These are phyloP conservation scores for Ips typographus DNA, from an alignment of 1,140 invertebrate species.

Conservation along the genomic window DNA sequence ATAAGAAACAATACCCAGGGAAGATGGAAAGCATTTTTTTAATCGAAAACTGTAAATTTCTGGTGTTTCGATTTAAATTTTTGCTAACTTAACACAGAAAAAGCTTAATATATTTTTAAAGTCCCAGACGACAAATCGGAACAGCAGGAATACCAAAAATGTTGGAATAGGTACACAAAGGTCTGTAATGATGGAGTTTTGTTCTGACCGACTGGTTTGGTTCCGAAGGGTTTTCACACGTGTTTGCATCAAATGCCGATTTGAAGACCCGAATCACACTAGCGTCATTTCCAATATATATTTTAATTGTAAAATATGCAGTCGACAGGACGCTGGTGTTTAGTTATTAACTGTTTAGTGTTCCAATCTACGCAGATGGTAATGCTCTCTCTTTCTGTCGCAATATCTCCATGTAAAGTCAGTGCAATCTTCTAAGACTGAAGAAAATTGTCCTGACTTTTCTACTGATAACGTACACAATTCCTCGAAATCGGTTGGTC, in stretches of 20 bases:
- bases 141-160: neutral
- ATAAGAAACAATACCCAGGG: neutral
- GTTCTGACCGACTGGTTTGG: slow-evolving; percentile 24
- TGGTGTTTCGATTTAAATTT: slow-evolving; percentile 2
- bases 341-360: too few relatives aligned
- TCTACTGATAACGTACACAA: neutral
- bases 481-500: slow-evolving; percentile 22
- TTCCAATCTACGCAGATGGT: too few relatives aligned
- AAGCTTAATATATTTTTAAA: too few relatives aligned
- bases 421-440: too few relatives aligned
- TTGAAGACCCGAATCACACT: slow-evolving; percentile 12
- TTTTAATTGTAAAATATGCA: too few relatives aligned
- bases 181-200: slow-evolving; percentile 18
- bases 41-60: neutral
- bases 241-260: slow-evolving; percentile 36
- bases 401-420: too few relatives aligned
- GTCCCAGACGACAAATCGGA: too few relatives aligned
- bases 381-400: too few relatives aligned
- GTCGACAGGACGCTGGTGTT: too few relatives aligned
- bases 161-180: slow-evolving; percentile 29
- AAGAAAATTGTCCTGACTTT: too few relatives aligned
- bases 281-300: neutral
- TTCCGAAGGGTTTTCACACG: slow-evolving; percentile 21
- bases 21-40: slow-evolving; percentile 2
- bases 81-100: neutral